A percentile compares a stretch with the other conserved stretches of the same genome.
Conservation (phyloP, 2,797 vertebrate species). For the Hipposideros larvatus region DNA sequence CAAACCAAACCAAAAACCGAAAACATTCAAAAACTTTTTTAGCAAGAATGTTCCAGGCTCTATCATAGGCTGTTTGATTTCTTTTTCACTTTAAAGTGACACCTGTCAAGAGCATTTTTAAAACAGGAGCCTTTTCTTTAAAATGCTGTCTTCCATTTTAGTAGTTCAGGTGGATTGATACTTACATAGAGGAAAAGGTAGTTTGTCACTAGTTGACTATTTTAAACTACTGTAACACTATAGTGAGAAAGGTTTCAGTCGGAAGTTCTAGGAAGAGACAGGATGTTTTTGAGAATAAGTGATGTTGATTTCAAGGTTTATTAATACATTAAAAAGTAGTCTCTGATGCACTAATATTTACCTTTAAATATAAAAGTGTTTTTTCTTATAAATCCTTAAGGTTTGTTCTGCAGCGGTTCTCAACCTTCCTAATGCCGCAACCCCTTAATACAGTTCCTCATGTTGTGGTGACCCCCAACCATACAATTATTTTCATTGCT, state of each 20-base stretch:
- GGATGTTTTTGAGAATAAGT: constrained; percentile 83
- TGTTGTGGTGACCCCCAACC: too few relatives aligned
- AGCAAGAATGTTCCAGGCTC: background rate
- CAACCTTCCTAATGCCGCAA: too few relatives aligned
- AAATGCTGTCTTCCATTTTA: background rate
- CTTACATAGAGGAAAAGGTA: background rate
- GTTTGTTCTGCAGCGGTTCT: constrained; percentile 81
- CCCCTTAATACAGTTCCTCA: too few relatives aligned
- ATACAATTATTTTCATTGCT: too few relatives aligned
- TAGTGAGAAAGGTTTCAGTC: constrained; percentile 36
- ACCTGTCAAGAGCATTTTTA: background rate
- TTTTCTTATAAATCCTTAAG: constrained; percentile 88
- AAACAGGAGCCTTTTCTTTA: background rate
- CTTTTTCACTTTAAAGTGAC: background rate
- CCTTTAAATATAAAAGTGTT: constrained; percentile 89
- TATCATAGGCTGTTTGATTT: background rate
- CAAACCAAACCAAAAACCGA: background rate
- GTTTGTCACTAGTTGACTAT: background rate
- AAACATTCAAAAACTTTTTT: background rate
- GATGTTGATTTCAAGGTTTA: constrained; percentile 88
- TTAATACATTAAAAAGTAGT: constrained; percentile 89
- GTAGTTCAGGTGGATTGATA: background rate
- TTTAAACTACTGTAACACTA: background rate
- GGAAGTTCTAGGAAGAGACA: constrained; percentile 80
- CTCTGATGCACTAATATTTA: constrained; percentile 88